Evolutionary conservation across 2,888 invertebrate genomes (phyloP), one percentile per base, ranked within the genome.

Genomic region (Drosophila mulleri): DNA sequence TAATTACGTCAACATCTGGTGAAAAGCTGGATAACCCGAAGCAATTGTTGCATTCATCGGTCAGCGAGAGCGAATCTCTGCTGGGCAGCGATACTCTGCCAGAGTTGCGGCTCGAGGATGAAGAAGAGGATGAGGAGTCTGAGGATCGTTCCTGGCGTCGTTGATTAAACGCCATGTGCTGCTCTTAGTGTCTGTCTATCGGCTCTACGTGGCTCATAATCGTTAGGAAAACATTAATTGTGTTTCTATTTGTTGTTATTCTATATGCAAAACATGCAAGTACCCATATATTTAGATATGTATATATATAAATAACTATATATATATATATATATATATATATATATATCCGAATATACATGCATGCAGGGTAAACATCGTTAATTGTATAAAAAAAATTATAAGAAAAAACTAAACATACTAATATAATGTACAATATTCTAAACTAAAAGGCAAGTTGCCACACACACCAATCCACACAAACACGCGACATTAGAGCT

Each of bases 91-190:
- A 92, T 67, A 91, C 91, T 50, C 78, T 94, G 62, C 95, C 95
- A 80, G 95, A 96, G 88, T 93, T 96, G 61, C 94, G 96, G 23
- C 94, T 98, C 14, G 96, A 96, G 84, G 96, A 96, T 84, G 96
- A 96, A 82, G 96, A 98, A 89, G 98, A 98, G 72, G 98, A 98
- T 57, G 98, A 98, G 50, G 96, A 96, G 74, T 96, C 96, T 47
- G 96, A 96, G 92, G 96, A 97, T 84, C 94, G 98, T 78, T 97
- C 97, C 32, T 98, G 98, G 98, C 94, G 98, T 78, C 97, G 98
- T 96, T 97, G 96, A 95, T 94, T 72, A 67, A 77, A 48, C 62
- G 83, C 83, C 70, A 65, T 52, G 45, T 87, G 66, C 75, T 72
- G 37, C 58, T 79, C 64, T 71, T 78, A 83, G 67, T 71, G 72